Evolutionary conservation across 2,113 vertebrate genomes (phyloP).

Genomic region (Junco hyemalis): DNA sequence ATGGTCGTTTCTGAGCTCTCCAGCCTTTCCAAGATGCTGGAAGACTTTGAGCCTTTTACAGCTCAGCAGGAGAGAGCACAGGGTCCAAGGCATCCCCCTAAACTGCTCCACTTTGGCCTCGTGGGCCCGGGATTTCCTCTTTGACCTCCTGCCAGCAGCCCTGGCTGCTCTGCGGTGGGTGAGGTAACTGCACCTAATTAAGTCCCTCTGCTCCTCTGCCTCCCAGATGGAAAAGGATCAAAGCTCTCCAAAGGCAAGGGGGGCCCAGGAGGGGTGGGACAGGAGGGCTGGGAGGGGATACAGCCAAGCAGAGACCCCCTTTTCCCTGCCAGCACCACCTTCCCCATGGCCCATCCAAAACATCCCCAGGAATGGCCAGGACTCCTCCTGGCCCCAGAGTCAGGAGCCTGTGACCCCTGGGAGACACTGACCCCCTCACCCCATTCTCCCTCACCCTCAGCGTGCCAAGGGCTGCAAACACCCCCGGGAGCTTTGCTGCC

Average conservation of each 20-base stretch:
- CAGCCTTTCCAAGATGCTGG: background rate
- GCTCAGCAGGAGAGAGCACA: background rate
- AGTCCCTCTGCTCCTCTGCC: background rate
- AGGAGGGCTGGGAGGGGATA: background rate
- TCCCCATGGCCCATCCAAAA: accelerated
- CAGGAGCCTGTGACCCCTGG: background rate
- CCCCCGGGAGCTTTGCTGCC: background rate
- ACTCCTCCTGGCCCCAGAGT: background rate
- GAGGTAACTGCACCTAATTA: constrained; percentile 30
- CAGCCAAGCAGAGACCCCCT: background rate
- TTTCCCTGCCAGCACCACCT: background rate
- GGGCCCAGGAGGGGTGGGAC: background rate
- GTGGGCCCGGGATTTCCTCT: background rate
- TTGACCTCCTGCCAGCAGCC: background rate
- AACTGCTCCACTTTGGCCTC: background rate
- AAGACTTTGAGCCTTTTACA: background rate
- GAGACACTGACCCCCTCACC: background rate
- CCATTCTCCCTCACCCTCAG: background rate
- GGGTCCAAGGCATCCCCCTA: background rate
- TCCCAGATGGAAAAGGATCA: constrained; percentile 3
- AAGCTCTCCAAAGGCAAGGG: background rate
- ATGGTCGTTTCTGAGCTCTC: background rate
- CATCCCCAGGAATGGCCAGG: background rate
- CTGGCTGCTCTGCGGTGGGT: background rate
- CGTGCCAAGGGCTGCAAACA: background rate